Evolutionary conservation across 2,888 invertebrate species (phyloP).

Genomic region (Clostera curtula): DNA sequence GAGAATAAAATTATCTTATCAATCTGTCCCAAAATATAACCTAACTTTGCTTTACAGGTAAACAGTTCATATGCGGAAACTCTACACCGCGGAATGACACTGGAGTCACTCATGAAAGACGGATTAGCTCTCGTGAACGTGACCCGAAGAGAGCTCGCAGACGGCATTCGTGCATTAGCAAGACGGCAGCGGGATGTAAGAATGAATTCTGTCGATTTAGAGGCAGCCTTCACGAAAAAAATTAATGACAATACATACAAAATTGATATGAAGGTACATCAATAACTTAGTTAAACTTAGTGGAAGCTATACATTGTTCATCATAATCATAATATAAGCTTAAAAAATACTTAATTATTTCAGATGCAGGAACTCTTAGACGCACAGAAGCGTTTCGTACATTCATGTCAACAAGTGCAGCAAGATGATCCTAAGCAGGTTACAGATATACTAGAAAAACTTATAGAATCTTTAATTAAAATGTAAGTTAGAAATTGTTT

Average conservation of each 20-base stretch:
- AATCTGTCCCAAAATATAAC: too few species aligned
- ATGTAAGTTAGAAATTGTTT: slow-evolving; percentile 76
- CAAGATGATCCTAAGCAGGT: slow-evolving; percentile 78
- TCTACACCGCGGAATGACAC: slow-evolving; percentile 67
- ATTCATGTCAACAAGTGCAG: slow-evolving; percentile 79
- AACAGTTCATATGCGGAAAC: slow-evolving; percentile 78
- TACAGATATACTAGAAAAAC: slow-evolving; percentile 76
- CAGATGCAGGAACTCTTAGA: slow-evolving; percentile 76
- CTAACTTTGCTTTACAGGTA: slow-evolving; percentile 61
- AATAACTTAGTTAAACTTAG: neutral
- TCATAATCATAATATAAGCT: slow-evolving; percentile 1
- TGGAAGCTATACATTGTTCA: neutral
- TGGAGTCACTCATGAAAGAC: slow-evolving; percentile 68
- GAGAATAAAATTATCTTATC: too few species aligned
- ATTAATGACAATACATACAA: slow-evolving; percentile 55
- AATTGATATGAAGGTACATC: slow-evolving; percentile 53
- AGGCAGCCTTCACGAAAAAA: slow-evolving; percentile 46
- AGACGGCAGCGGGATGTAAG: slow-evolving; percentile 55
- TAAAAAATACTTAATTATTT: slow-evolving; percentile 12
- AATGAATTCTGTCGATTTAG: slow-evolving; percentile 48
- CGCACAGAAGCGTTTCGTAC: slow-evolving; percentile 78
- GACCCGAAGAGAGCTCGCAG: slow-evolving; percentile 71
- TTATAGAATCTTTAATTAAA: slow-evolving; percentile 77
- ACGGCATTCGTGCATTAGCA: slow-evolving; percentile 59
- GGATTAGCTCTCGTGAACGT: slow-evolving; percentile 66